phyloP scores from a whole-genome alignment of 2,888 invertebrate genomes.

The Gasteruption jaculator region DNA sequence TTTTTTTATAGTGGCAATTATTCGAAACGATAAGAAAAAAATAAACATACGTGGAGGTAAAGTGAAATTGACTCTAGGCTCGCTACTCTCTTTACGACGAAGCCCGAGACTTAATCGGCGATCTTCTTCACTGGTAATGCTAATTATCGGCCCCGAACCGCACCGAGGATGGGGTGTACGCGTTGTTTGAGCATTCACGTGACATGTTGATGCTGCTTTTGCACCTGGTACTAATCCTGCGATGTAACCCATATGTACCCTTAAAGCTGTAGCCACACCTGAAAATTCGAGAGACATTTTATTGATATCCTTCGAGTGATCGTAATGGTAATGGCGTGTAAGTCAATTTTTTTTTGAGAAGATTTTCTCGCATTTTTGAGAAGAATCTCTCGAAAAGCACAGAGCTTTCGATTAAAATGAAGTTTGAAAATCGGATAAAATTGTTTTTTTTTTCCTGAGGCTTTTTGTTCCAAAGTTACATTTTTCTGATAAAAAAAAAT shows the following conservation, averaged over 20 bases:
- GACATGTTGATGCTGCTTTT: slow-evolving; percentile 51
- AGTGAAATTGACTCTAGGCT: slow-evolving; percentile 64
- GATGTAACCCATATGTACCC: slow-evolving; percentile 69
- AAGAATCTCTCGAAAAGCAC: too few species aligned
- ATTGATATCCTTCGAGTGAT: too few species aligned
- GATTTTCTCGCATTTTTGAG: background rate
- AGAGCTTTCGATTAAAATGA: too few species aligned
- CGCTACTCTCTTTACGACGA: slow-evolving; percentile 49
- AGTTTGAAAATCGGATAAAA: too few species aligned
- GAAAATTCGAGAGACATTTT: slow-evolving; percentile 18
- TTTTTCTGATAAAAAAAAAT: too few species aligned
- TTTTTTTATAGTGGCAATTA: too few species aligned
- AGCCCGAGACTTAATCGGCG: slow-evolving; percentile 44
- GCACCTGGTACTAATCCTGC: slow-evolving; percentile 66
- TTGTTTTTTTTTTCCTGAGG: too few species aligned
- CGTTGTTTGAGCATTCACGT: slow-evolving; percentile 41
- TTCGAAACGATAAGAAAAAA: background rate
- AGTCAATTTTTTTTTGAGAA: background rate
- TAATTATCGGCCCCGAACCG: slow-evolving; percentile 47
- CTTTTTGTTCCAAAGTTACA: too few species aligned
- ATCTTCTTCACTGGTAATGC: slow-evolving; percentile 46
- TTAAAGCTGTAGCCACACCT: slow-evolving; percentile 67
- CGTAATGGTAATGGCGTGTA: background rate
- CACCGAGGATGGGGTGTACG: slow-evolving; percentile 42
- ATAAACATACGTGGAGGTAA: slow-evolving; percentile 39